Base-by-base conservation (phyloP, 2,888 invertebrate species). In the Tanytarsus gracilentus region DNA sequence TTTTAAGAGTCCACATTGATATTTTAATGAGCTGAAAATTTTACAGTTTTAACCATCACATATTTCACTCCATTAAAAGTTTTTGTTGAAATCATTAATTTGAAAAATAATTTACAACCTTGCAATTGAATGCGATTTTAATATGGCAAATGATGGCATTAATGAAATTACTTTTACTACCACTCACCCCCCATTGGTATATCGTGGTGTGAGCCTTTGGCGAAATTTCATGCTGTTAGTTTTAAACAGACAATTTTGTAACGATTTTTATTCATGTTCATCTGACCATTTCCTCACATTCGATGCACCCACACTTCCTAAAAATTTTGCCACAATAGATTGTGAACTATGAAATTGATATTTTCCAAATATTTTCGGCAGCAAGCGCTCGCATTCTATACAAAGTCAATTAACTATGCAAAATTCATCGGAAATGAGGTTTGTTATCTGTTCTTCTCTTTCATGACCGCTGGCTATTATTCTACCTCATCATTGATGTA, bases 271-370 rank as follows among this genome's bases (percentile, higher is more conserved):
- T 52, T 16, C 30, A 29, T 55, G 18, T 56, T 16, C 56, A 56
- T 56, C 44, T 44, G 56, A 44, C 56, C 56, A 29, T 56, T 56
- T 44, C 56, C 44, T 44, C 26, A 14, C 23, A 11, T 52, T 29
- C 30, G 14, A 40, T 56, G 8, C 16, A 48, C 21, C 11, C 16
- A 23, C 25, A 50, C 16, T 16, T 25, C 14, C 16, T 18, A 9
- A 18, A 44, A 14, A 8, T 26, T 29, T 23, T 50, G 6, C n/a
- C 7, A 8, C 16, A 21, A 44, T 44, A 9, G 14, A 44, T 16
- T 21, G 21, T 14, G 14, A 23, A 27, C 58, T 58, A 58, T 58
- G 58, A 58, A 58, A 58, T 58, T 58, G 58, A 58, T 58, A 58
- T 58, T 58, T 58, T 58, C 27, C 18, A 44, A 58, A 58, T 48